Evolutionary conservation across 2,113 vertebrate species (phyloP), one percentile per base, ranked within the genome.

Genomic region (Hassar affinis): DNA sequence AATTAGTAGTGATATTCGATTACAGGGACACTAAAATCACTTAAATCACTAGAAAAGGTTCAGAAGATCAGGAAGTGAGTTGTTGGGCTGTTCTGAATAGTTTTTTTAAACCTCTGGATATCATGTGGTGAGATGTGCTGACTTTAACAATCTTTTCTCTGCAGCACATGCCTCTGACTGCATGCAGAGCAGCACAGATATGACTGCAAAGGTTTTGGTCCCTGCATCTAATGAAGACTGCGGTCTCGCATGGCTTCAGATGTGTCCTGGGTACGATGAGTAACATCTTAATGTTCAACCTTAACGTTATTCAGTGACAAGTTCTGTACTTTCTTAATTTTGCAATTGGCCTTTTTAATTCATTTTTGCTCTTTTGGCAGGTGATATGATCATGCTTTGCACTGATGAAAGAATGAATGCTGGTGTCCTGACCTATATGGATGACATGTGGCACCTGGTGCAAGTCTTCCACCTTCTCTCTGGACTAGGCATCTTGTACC

Each of bases 401-500:
- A 1, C 42, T 71, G 38, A 6, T n/a, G 25, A 0, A 42, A 11
- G 35, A 22, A 42, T 45, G 30, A 33, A 33, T 62, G 0, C 33
- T 18, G 14, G n/a, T 64, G 38, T 71, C 68, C 38, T 47, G 68
- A n/a, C 11, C 10, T 47, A 10, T 47, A 71, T 71, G 68, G 68
- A 14, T 68, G 1, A 22, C 3, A 14, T 4, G 14, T 57, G 20
- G 56, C 6, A 25, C 22, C 78, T 96, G 97, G 96, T 96, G 96
- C 78, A 98, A 97, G 89, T 71, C 95, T 0, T 89, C 97, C 27
- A 90, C 94, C 18, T 93, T 96, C 47, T 98, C 98, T 93, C 88
- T 92, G 0, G 69, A 8, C 12, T 72, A 1, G 45, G 6, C 91
- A 94, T 91, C 25, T 49, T 79, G 78, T 98, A 98, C 86, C 98